A percentile compares a stretch with the other conserved stretches of the same genome.
These are phyloP conservation scores for Theretra japonica DNA, from an alignment of 2,888 invertebrate genomes.

Conservation along the genomic window DNA sequence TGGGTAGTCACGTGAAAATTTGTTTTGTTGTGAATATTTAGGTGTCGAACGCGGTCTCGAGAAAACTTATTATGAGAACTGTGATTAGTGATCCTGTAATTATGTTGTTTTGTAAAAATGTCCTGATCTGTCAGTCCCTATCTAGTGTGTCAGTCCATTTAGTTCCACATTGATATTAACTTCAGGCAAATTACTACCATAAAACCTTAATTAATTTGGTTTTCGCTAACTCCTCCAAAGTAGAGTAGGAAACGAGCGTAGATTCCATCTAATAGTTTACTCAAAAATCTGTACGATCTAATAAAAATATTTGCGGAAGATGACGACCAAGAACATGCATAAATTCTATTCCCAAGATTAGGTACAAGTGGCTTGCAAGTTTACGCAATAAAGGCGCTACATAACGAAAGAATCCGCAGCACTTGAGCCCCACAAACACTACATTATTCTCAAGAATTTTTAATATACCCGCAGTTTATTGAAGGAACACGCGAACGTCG, in stretches of 20 bases:
- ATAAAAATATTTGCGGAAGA: not conserved
- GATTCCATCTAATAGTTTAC: too few relatives aligned
- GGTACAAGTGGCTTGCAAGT: conserved; percentile 4
- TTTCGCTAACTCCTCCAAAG: too few relatives aligned
- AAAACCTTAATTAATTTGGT: too few relatives aligned
- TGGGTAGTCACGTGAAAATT: conserved; percentile 4
- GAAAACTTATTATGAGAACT: too few relatives aligned
- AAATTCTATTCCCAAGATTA: not conserved
- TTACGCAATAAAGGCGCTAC: conserved; percentile 27
- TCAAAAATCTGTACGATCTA: not conserved
- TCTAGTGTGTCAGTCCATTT: too few relatives aligned
- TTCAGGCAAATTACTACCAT: too few relatives aligned
- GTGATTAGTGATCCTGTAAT: too few relatives aligned
- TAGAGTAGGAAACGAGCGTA: too few relatives aligned
- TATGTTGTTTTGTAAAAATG: too few relatives aligned
- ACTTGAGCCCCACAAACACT: conserved; percentile 33
- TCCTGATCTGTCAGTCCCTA: too few relatives aligned
- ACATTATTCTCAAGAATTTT: conserved; percentile 52
- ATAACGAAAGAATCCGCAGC: conserved; percentile 38
- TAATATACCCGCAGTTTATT: conserved; percentile 50
- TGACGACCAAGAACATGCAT: not conserved
- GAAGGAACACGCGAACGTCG: conserved; percentile 34
- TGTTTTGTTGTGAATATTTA: not conserved
- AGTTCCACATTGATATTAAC: too few relatives aligned
- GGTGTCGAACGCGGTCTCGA: not conserved